Evolutionary conservation across 2,888 invertebrate genomes (phyloP).

Genomic region (Alsophila aescularia): DNA sequence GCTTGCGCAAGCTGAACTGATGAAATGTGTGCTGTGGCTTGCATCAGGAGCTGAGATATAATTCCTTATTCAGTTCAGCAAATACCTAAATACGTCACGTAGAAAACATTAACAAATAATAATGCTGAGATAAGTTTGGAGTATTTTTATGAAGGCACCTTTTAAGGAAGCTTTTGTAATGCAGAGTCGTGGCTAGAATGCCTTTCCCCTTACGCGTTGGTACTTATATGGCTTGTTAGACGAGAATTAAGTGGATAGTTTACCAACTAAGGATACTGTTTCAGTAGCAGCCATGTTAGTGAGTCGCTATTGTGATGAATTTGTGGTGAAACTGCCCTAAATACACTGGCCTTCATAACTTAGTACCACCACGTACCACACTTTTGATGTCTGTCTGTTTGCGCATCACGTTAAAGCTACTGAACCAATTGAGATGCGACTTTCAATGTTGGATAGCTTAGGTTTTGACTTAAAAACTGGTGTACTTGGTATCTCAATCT

Average conservation of each 20-base stretch:
- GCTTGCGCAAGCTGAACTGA: slow-evolving; percentile 45
- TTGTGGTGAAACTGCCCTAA: too few relatives aligned
- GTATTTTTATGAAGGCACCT: slow-evolving; percentile 39
- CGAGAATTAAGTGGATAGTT: not conserved
- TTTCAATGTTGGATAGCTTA: too few relatives aligned
- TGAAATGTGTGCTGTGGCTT: slow-evolving; percentile 46
- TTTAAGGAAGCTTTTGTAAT: slow-evolving; percentile 36
- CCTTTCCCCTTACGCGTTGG: slow-evolving; percentile 7
- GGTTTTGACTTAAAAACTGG: too few relatives aligned
- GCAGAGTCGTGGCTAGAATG: slow-evolving; percentile 30
- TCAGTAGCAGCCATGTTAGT: not conserved
- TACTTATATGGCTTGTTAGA: slow-evolving; percentile 4
- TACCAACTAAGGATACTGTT: not conserved
- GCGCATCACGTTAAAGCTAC: too few relatives aligned
- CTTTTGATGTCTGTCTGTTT: too few relatives aligned
- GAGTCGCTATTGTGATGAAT: not conserved
- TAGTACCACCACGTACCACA: too few relatives aligned
- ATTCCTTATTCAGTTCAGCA: slow-evolving; percentile 33
- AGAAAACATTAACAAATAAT: slow-evolving; percentile 41
- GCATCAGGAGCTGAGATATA: slow-evolving; percentile 43
- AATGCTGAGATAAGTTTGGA: slow-evolving; percentile 41
- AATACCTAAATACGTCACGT: slow-evolving; percentile 48
- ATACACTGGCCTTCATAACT: too few relatives aligned
- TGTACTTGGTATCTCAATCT: too few relatives aligned
- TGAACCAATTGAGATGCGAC: too few relatives aligned